phyloP scores from a whole-genome alignment of 2,797 vertebrate genomes.

The Coreius guichenoti region DNA sequence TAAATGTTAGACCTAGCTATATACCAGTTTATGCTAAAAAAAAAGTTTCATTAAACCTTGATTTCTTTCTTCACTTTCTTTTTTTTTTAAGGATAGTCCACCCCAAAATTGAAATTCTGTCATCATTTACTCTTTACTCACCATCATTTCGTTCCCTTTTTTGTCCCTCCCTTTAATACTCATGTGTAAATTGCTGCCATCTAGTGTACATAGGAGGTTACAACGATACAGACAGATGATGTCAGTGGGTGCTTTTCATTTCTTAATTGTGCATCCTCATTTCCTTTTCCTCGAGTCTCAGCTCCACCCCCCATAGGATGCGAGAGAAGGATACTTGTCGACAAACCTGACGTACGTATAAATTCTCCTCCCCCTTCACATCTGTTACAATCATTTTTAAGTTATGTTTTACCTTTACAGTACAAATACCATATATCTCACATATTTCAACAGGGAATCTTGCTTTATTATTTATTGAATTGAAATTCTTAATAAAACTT shows the following conservation, averaged over 20 bases:
- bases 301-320: background rate
- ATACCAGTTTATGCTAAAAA: background rate
- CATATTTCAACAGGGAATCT: too few relatives aligned
- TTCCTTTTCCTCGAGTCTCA: background rate
- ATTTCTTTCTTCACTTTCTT: background rate
- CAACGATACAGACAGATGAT: background rate
- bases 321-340: background rate
- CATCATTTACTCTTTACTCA: background rate
- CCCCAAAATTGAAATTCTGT: background rate
- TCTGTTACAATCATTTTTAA: too few relatives aligned
- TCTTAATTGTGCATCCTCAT: background rate
- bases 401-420: too few relatives aligned
- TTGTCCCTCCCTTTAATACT: background rate
- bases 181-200: background rate
- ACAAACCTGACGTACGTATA: background rate
- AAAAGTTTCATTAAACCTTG: background rate
- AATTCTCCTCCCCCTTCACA: too few relatives aligned
- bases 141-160: background rate
- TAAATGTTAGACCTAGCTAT: background rate
- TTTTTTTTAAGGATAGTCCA: background rate
- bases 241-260: background rate
- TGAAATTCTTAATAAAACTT: too few relatives aligned
- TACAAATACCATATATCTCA: too few relatives aligned
- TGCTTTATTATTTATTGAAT: too few relatives aligned
- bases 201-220: constrained; percentile 6